Evolutionary conservation across 2,113 vertebrate genomes (phyloP), one percentile per base, ranked within the genome.

Genomic region (Gallinago media): DNA sequence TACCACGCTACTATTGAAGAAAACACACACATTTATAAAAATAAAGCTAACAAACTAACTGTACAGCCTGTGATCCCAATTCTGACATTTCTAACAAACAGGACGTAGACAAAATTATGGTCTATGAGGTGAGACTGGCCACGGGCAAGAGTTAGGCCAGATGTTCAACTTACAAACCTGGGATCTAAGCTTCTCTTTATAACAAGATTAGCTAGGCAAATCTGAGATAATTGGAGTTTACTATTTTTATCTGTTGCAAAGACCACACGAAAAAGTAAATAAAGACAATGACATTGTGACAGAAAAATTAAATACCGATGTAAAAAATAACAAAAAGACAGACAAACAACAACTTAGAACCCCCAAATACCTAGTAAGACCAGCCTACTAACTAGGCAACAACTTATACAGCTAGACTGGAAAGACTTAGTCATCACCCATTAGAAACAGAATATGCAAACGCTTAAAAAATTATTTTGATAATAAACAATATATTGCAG

Each of bases 201-300:
- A 94, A 94, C 85, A 83, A 91, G 88, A 95, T 95, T 38, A 95
- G 88, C 65, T 38, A 94, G 40, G 75, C 75, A 96, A 86, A 81
- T 86, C 89, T 85, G 73, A 93, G 71, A 76, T 68, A 93, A 88
- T 5, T 63, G 14, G 79, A 73, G 71, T 74, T 96, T 81, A 79
- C 73, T 93, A 70, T 84, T 82, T 95, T 93, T 84, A 92, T 56
- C 71, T 88, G 25, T 20, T 89, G 58, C 61, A 85, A 88, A 73
- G 62, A 42, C 27, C 73, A 62, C 59, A 44, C 22, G n/a, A 67
- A 94, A 89, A 92, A 87, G 73, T 77, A 83, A 89, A 78, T 86
- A 85, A 42, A 88, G 67, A 95, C 42, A 71, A 83, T 21, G 59
- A 87, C 72, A 84, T 72, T 82, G 83, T 79, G 54, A 84, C 66